Percentiles rank a stretch among this genome's conserved stretches.
Conservation (phyloP, 2,888 invertebrate genomes). For the Orgyia antiqua region DNA sequence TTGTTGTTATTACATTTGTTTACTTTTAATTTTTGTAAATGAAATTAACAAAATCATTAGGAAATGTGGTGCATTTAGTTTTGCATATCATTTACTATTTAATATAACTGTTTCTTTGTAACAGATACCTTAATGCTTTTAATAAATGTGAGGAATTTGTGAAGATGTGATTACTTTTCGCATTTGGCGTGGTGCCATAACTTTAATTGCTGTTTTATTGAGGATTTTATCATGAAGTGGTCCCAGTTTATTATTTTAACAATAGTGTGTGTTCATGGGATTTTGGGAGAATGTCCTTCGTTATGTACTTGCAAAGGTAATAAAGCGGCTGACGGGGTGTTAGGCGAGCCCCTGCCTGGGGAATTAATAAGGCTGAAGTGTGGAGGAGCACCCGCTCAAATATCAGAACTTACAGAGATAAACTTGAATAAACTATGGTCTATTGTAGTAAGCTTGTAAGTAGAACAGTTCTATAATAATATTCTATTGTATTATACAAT, state of each 20-base stretch:
- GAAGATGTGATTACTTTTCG: conserved; percentile 69
- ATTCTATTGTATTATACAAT: not conserved
- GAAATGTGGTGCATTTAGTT: conserved; percentile 32
- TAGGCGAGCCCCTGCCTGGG: conserved; percentile 71
- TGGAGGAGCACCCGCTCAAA: conserved; percentile 77
- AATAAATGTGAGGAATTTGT: conserved; percentile 50
- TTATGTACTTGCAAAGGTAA: conserved; percentile 77
- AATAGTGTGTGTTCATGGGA: conserved; percentile 38
- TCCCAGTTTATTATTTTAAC: conserved; percentile 42
- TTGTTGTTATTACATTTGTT: conserved; percentile 53
- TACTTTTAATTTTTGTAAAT: conserved; percentile 46
- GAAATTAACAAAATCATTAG: conserved; percentile 21
- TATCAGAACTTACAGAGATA: conserved; percentile 80
- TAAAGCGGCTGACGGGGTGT: conserved; percentile 72
- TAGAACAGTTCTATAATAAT: too few relatives aligned
- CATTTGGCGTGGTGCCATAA: conserved; percentile 73
- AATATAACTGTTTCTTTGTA: conserved; percentile 14
- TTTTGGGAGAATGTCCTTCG: conserved; percentile 59
- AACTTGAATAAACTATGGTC: conserved; percentile 79
- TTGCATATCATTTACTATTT: conserved; percentile 16
- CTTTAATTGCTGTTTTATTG: conserved; percentile 54
- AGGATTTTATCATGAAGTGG: conserved; percentile 58
- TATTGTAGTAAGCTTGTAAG: conserved; percentile 83
- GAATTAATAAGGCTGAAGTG: conserved; percentile 81
- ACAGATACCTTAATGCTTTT: conserved; percentile 33